Evolutionary conservation across 2,113 vertebrate genomes (phyloP), one percentile per base, ranked within the genome.

Genomic region (Lycaon pictus): DNA sequence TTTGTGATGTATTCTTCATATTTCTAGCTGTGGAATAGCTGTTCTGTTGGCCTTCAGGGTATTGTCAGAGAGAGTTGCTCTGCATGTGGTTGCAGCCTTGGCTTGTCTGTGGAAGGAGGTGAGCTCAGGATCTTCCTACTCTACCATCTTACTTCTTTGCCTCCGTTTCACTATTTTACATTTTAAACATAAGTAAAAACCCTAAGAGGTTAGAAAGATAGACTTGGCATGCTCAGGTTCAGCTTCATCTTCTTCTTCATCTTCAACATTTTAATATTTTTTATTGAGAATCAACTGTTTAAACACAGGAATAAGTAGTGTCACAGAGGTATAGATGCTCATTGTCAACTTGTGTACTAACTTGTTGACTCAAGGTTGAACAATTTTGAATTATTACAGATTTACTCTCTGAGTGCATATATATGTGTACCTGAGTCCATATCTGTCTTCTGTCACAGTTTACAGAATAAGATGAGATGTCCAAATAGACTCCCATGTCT

Each of bases 361-460:
- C 72, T 76, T 23, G 55, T 22, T 19, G 37, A 55, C 12, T 51
- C 6, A 19, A 90, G 13, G 0, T 65, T 43, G 19, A 58, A 27
- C 2, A n/a, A 1, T 51, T 81, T 84, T 81, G 48, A 88, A 37
- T 93, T n/a, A 37, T 95, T 63, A 25, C 2, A 37, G 25, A 63
- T 23, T 25, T 35, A 22, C 2, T 37, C 0, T 76, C 9, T 1
- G 27, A 48, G 10, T 2, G 4, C 32, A 23, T 7, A 0, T 76
- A 0, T 48, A 7, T 55, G 3, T 17, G 19, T 11, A 43, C 17
- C 11, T 62, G 15, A 55, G 16, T 55, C 19, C 19, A 58, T 3
- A 35, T 4, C 67, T 84, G 71, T 88, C 20, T 16, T 86, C 2
- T 22, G 2, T 81, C 60, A 65, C 27, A 27, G n/a, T 22, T 71